Conservation (phyloP, 2,888 invertebrate species). For the Rutpela maculata region DNA sequence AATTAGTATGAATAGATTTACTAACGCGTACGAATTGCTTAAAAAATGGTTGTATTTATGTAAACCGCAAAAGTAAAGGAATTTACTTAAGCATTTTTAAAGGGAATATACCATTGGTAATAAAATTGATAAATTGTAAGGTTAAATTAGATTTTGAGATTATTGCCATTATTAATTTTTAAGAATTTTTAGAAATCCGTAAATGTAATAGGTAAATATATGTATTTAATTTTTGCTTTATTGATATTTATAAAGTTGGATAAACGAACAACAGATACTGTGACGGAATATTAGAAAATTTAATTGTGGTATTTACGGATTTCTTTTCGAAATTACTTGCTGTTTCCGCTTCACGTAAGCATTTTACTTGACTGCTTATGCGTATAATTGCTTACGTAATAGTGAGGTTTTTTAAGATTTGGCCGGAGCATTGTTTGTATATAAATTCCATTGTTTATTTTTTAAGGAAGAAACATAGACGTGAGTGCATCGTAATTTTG, state of each 20-base stretch:
- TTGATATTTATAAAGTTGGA: neutral
- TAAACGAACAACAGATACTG: conserved; percentile 7
- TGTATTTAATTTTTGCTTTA: neutral
- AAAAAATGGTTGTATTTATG: no score
- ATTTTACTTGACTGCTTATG: conserved; percentile 31
- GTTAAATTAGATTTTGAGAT: no score
- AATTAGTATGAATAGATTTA: no score
- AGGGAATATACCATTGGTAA: no score
- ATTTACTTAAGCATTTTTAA: no score
- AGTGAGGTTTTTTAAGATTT: neutral
- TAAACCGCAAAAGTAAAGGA: no score
- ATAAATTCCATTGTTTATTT: neutral
- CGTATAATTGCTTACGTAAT: conserved; percentile 32
- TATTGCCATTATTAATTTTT: no score
- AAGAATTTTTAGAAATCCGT: no score
- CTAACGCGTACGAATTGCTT: no score
- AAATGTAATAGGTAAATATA: neutral
- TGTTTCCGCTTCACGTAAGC: conserved; percentile 29
- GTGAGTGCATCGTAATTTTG: neutral
- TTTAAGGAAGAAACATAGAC: neutral
- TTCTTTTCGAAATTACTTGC: conserved; percentile 21
- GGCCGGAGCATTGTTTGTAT: neutral
- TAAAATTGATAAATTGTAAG: no score
- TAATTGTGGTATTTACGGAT: conserved; percentile 29
- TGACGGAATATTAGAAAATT: conserved; percentile 18